These are phyloP conservation scores for Ophonus ardosiacus DNA, from an alignment of 2,888 invertebrate genomes.

Conservation along the genomic window DNA sequence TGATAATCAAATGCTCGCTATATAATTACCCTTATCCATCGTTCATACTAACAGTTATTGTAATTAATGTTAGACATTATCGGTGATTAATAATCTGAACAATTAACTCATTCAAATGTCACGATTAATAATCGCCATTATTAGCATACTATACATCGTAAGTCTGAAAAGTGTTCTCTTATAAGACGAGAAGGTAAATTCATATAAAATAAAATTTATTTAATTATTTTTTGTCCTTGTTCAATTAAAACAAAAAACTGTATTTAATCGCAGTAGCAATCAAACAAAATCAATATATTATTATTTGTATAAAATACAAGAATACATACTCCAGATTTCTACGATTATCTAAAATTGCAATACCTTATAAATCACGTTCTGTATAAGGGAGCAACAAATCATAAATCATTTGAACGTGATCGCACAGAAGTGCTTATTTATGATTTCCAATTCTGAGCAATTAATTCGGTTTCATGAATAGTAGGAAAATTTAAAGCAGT, in stretches of 20 bases:
- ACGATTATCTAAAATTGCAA: constrained; percentile 21
- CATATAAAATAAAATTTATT: no score
- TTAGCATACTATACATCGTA: no score
- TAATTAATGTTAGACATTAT: no score
- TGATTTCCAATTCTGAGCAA: constrained; percentile 34
- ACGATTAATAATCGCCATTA: no score
- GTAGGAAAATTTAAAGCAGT: background rate
- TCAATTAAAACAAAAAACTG: background rate
- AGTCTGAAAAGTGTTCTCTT: no score
- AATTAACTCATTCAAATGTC: no score
- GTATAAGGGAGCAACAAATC: constrained; percentile 20
- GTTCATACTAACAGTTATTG: no score
- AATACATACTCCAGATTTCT: background rate
- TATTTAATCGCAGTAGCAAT: background rate
- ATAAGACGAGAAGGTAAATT: no score
- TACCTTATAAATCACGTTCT: constrained; percentile 5
- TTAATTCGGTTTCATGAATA: constrained; percentile 27
- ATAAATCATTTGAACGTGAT: constrained; percentile 54
- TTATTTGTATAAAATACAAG: background rate
- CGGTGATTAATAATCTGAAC: no score
- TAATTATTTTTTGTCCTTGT: no score
- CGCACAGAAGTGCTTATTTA: constrained; percentile 50
- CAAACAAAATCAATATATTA: background rate
- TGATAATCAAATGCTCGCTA: no score
- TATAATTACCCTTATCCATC: no score